phyloP scores from a whole-genome alignment of 2,797 vertebrate genomes.

The Sebastes trivittatus region DNA sequence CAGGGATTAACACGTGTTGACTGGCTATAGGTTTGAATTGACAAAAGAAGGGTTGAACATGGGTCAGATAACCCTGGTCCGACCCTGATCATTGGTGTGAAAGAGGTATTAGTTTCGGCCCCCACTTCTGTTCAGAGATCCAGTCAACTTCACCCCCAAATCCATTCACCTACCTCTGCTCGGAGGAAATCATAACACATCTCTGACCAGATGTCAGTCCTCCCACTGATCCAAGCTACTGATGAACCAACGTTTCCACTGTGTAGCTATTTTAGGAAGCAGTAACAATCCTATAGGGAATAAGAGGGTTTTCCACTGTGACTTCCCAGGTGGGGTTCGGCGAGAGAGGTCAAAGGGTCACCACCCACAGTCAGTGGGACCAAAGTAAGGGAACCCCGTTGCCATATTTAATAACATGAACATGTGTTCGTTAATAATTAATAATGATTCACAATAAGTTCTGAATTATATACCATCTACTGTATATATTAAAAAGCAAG shows the following conservation, averaged over 20 bases:
- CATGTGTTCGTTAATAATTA: neutral
- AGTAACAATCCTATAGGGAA: slow-evolving; percentile 45
- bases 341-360: slow-evolving; percentile 43
- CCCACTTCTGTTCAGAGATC: neutral
- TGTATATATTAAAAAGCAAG: neutral
- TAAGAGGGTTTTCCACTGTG: slow-evolving; percentile 49
- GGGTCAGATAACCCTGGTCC: too few relatives aligned
- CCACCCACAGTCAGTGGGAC: slow-evolving; percentile 22
- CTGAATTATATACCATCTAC: neutral
- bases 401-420: neutral
- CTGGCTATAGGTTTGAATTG: too few relatives aligned
- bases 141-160: neutral
- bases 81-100: too few relatives aligned
- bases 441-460: neutral
- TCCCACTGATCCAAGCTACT: slow-evolving; percentile 18
- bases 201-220: slow-evolving; percentile 55
- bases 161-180: neutral
- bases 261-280: slow-evolving; percentile 69
- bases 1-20: too few relatives aligned
- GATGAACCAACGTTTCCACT: slow-evolving; percentile 53
- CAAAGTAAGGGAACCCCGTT: slow-evolving; percentile 7
- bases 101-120: too few relatives aligned
- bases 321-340: slow-evolving; percentile 42
- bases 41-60: too few relatives aligned
- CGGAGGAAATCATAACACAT: slow-evolving; percentile 4